Evolutionary conservation across 1,140 invertebrate genomes (phyloP).

Genomic region (Apis florea): DNA sequence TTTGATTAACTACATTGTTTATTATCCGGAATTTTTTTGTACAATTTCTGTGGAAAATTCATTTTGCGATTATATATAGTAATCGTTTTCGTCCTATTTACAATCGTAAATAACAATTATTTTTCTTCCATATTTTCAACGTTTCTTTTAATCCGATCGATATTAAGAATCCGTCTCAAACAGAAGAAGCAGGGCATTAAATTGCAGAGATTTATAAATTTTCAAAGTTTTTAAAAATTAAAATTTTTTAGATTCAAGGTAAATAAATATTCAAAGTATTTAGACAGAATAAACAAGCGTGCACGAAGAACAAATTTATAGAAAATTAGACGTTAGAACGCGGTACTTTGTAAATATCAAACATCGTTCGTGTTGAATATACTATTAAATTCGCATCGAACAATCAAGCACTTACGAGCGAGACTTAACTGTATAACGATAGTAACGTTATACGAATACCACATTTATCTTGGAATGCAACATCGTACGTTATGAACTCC

Average conservation of each 20-base stretch:
- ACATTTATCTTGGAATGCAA: slow-evolving; percentile 16
- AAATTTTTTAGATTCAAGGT: no score
- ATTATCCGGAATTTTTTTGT: neutral
- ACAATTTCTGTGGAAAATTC: neutral
- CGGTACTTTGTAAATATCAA: neutral
- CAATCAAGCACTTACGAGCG: neutral
- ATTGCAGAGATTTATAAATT: no score
- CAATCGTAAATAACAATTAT: no score
- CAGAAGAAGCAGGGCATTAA: no score
- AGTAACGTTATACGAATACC: slow-evolving; percentile 32
- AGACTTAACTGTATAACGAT: slow-evolving; percentile 29
- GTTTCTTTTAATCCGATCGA: no score
- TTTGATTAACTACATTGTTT: neutral
- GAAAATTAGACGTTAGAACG: neutral
- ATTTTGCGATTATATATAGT: neutral
- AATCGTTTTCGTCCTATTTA: neutral
- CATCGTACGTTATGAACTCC: neutral
- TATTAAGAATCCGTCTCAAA: no score
- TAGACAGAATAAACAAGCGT: no score
- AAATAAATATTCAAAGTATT: no score
- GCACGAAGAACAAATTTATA: no score
- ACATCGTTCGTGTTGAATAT: neutral
- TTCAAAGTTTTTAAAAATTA: no score
- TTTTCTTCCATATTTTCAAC: no score
- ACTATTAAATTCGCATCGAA: neutral